These are phyloP conservation scores for Galleria mellonella DNA, from an alignment of 1,140 invertebrate species.

Conservation along the genomic window DNA sequence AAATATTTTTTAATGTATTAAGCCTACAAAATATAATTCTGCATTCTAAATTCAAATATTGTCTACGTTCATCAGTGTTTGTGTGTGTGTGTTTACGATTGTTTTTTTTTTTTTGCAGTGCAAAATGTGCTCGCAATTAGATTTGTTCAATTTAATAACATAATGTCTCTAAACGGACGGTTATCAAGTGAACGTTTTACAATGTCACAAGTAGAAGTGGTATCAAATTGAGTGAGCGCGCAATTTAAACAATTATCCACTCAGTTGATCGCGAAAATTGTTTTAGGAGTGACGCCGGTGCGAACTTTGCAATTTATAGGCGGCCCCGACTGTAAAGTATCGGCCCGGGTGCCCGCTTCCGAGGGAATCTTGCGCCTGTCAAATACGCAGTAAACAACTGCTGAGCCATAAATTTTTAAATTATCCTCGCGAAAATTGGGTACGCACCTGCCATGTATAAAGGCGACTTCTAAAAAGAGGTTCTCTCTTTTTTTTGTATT, in stretches of 20 bases:
- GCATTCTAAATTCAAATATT: too few relatives aligned
- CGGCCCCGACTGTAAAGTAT: neutral
- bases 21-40: too few relatives aligned
- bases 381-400: neutral
- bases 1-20: too few relatives aligned
- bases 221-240: conserved; percentile 11
- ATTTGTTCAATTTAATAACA: too few relatives aligned
- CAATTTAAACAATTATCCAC: conserved; percentile 20
- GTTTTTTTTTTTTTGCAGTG: too few relatives aligned
- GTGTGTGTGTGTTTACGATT: too few relatives aligned
- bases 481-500: too few relatives aligned
- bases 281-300: conserved; percentile 4
- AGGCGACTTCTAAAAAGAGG: neutral
- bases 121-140: too few relatives aligned
- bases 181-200: neutral
- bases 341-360: neutral
- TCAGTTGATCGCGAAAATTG: conserved; percentile 22
- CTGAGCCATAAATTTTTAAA: neutral
- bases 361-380: neutral
- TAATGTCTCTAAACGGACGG: neutral
- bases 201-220: conserved; percentile 1
- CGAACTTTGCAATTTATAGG: conserved; percentile 6
- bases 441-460: neutral
- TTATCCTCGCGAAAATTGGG: neutral
- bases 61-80: too few relatives aligned